These are phyloP conservation scores for Arrhopalites spinosus DNA, from an alignment of 2,888 invertebrate species.

Conservation along the genomic window DNA sequence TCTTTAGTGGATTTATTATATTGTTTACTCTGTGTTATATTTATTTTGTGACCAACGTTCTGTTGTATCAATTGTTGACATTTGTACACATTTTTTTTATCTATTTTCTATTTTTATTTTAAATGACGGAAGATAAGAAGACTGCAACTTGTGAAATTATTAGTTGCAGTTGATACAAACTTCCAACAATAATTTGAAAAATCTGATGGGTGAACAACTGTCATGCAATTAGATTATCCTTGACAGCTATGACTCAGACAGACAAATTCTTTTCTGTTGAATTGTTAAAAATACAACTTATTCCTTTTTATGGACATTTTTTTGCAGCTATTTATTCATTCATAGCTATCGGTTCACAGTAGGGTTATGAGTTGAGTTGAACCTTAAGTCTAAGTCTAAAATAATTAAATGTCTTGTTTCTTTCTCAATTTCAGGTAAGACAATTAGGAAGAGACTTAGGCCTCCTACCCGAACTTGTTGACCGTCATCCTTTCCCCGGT, in stretches of 20 bases:
- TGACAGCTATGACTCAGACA: conserved; percentile 45
- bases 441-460: conserved; percentile 87
- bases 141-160: conserved; percentile 36
- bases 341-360: too few species aligned
- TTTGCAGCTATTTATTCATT: too few species aligned
- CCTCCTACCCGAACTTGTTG: conserved; percentile 81
- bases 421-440: conserved; percentile 71
- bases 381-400: too few species aligned
- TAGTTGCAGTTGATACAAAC: conserved; percentile 51
- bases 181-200: conserved; percentile 43
- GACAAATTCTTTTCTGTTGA: not conserved
- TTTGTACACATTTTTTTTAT: too few species aligned
- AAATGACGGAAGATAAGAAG: conserved; percentile 50
- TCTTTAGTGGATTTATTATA: not conserved
- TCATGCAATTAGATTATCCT: conserved; percentile 36
- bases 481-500: conserved; percentile 97
- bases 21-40: not conserved
- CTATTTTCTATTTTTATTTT: not conserved
- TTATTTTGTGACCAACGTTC: not conserved
- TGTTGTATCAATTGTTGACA: not conserved
- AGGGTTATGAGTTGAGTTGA: too few species aligned
- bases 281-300: not conserved
- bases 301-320: not conserved
- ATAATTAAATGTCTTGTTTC: too few species aligned
- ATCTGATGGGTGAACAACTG: conserved; percentile 48